These are phyloP conservation scores for Eolophus roseicapilla DNA, from an alignment of 2,113 vertebrate genomes.

Conservation along the genomic window DNA sequence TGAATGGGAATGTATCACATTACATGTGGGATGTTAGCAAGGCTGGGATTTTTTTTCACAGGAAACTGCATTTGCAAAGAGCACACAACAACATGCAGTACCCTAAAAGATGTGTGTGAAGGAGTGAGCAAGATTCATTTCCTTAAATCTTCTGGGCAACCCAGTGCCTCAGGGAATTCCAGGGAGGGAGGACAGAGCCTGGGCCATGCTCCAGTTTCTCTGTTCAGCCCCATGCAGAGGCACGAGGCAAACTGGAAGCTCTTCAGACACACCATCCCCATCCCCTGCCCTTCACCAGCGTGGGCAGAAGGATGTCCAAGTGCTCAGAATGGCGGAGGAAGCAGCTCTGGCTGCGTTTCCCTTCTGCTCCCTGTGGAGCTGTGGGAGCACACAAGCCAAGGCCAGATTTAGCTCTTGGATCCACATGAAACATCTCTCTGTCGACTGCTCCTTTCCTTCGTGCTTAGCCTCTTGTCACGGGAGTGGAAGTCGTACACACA, in stretches of 20 bases:
- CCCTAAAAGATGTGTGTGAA: constrained; percentile 12
- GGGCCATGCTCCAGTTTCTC: background rate
- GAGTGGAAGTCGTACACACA: background rate
- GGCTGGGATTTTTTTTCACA: constrained; percentile 57
- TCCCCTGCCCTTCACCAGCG: background rate
- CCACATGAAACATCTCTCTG: constrained; percentile 5
- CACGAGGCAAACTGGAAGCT: background rate
- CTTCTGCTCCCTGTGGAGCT: background rate
- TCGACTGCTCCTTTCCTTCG: background rate
- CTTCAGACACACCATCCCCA: background rate
- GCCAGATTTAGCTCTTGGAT: constrained; percentile 61
- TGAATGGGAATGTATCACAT: constrained; percentile 49
- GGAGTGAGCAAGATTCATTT: background rate
- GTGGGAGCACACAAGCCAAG: background rate
- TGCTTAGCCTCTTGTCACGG: background rate
- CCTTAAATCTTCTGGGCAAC: constrained; percentile 15
- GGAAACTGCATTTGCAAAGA: constrained; percentile 51
- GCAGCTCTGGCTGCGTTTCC: background rate
- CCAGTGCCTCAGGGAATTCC: background rate
- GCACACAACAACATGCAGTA: constrained; percentile 14
- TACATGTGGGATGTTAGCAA: constrained; percentile 53
- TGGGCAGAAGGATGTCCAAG: background rate
- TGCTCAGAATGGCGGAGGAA: constrained; percentile 26
- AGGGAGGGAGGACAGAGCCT: background rate
- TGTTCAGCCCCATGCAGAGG: background rate